phyloP scores from a whole-genome alignment of 2,888 invertebrate genomes.

The Blastobasis adustella region DNA sequence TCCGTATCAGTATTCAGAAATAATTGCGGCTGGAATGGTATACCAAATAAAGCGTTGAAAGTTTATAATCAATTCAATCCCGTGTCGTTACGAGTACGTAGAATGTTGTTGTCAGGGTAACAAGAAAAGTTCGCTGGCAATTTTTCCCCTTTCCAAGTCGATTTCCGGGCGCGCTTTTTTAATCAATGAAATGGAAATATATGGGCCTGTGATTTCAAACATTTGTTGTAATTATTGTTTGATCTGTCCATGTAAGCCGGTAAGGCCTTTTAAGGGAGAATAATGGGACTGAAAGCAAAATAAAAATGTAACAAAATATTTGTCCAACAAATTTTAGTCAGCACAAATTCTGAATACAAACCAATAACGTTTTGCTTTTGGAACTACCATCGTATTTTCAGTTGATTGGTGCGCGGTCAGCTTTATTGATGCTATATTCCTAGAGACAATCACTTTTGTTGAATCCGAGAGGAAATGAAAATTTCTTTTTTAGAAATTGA shows the following conservation, averaged over 20 bases:
- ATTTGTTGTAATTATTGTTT: slow-evolving; percentile 17
- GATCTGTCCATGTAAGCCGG: no score
- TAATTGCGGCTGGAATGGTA: not conserved
- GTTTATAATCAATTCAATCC: slow-evolving; percentile 52
- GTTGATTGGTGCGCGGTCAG: no score
- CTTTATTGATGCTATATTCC: no score
- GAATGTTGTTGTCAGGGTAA: slow-evolving; percentile 37
- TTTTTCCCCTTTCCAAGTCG: slow-evolving; percentile 18
- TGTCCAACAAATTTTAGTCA: no score
- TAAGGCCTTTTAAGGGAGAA: not conserved
- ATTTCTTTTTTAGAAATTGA: no score
- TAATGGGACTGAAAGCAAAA: not conserved
- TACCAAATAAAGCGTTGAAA: slow-evolving; percentile 15
- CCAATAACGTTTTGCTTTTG: no score
- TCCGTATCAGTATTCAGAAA: no score
- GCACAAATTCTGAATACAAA: no score
- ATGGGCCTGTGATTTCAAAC: slow-evolving; percentile 26
- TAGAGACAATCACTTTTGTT: no score
- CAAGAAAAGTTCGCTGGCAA: slow-evolving; percentile 32
- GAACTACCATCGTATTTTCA: no score
- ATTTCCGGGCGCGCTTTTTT: slow-evolving; percentile 26
- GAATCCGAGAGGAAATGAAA: no score
- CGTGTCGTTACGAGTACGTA: slow-evolving; percentile 34
- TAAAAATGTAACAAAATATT: not conserved
- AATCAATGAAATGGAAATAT: slow-evolving; percentile 28